These are phyloP conservation scores for Rhinogobius similis DNA, from an alignment of 2,113 vertebrate genomes.

Conservation along the genomic window DNA sequence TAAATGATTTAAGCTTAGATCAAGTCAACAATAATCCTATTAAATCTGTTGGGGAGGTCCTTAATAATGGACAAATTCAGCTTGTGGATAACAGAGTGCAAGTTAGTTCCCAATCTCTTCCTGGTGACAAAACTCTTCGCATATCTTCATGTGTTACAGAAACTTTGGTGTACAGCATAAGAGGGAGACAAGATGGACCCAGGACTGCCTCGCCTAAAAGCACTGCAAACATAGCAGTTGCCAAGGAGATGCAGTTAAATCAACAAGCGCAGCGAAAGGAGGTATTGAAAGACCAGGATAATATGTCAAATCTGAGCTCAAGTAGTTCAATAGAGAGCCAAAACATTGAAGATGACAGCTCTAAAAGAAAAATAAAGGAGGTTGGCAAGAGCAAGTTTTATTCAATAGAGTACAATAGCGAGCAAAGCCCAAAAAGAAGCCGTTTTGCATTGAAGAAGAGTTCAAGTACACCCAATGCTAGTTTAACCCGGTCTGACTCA, in stretches of 20 bases:
- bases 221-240: not conserved
- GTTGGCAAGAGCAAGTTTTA: constrained; percentile 51
- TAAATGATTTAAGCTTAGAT: constrained; percentile 24
- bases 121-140: constrained; percentile 8
- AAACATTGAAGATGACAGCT: constrained; percentile 10
- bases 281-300: not conserved
- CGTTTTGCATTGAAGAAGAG: constrained; percentile 64
- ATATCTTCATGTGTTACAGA: constrained; percentile 52
- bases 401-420: constrained; percentile 50
- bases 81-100: constrained; percentile 58
- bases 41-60: constrained; percentile 5
- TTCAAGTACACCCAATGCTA: constrained; percentile 38
- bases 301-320: constrained; percentile 42
- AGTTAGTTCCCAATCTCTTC: constrained; percentile 26
- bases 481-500: constrained; percentile 48
- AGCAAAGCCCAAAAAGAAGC: constrained; percentile 61
- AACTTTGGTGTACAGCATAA: constrained; percentile 62
- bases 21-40: constrained; percentile 21
- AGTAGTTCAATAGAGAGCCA: constrained; percentile 45
- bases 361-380: constrained; percentile 39
- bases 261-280: constrained; percentile 28
- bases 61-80: constrained; percentile 24
- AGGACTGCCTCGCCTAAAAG: constrained; percentile 34
- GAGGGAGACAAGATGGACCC: constrained; percentile 19
- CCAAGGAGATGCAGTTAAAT: constrained; percentile 32